A percentile compares a stretch with the other conserved stretches of the same genome.
These are phyloP conservation scores for Erebia palarica DNA, from an alignment of 2,888 invertebrate species.

Conservation along the genomic window DNA sequence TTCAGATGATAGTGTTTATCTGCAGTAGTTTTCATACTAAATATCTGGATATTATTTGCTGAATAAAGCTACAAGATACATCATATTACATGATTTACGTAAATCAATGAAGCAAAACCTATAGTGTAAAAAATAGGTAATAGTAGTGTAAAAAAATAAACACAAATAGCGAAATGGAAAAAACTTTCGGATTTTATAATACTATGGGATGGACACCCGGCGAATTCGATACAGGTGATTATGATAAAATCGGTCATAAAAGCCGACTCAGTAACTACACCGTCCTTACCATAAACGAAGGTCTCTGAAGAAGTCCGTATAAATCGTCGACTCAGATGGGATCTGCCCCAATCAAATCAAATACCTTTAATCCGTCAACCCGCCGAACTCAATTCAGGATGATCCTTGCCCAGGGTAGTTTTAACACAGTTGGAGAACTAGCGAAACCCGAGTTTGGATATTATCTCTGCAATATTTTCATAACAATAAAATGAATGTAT, in stretches of 20 bases:
- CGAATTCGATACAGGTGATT: background rate
- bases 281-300: slow-evolving; percentile 17
- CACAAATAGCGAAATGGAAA: background rate
- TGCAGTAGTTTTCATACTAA: no score
- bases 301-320: slow-evolving; percentile 16
- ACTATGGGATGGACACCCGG: background rate
- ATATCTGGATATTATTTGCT: no score
- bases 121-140: no score
- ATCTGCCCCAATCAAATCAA: slow-evolving; percentile 26
- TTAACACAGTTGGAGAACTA: slow-evolving; percentile 6
- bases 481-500: no score
- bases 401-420: slow-evolving; percentile 14
- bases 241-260: slow-evolving; percentile 11
- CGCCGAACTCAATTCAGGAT: slow-evolving; percentile 18
- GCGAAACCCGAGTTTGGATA: background rate
- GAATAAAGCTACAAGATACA: no score
- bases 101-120: no score
- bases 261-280: background rate
- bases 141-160: no score
- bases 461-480: background rate
- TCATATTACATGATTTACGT: no score
- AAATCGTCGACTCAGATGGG: slow-evolving; percentile 26
- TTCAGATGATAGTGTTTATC: no score
- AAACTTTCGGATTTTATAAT: no score
- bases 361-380: slow-evolving; percentile 26